Base-by-base conservation (phyloP, 37 sponge, comb jelly and placozoan species). In the Ianthella basta region DNA sequence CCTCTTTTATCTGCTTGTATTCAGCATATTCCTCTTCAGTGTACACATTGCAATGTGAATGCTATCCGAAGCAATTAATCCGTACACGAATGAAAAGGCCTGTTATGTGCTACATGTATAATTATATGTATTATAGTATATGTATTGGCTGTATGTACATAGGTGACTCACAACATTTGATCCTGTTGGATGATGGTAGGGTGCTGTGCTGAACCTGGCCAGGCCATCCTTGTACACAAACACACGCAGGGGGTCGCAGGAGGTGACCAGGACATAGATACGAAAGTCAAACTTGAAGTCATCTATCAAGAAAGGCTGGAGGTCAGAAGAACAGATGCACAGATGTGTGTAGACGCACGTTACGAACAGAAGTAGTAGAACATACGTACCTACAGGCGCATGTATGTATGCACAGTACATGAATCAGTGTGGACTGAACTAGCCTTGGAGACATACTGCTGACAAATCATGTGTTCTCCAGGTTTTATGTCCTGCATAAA, bases 191-290 rank as follows among this genome's bases (percentile, higher is more conserved):
- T 94, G 92, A 32, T 88, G 86, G 74, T 99, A 99, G 36, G 91
- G 81, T 4, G 85, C 78, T 10, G 98, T 97, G 44, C 92, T 94
- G 70, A 99, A 90, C 27, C 99, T 86, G 20, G 82, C 99, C 82
- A 99, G 87, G 23, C 99, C 99, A 82, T 99, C 99, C 69, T 92
- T 90, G 84, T 99, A 95, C 25, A 95, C 94, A 80, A 89, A 99
- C 29, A 99, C 80, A 50, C 93, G 80, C 64, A 99, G 89, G 4
- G 99, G 99, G 61, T 99, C 99, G 88, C 99, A 99, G 21, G 93
- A 92, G 5, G 97, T 95, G 30, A 99, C 94, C 41, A 99, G 86
- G 32, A 99, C 97, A 85, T 99, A 99, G 21, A 99, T 88, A 21
- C 99, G 89, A 3, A 97, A 84, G 55, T 99, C 99, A 83, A 99